phyloP scores from a whole-genome alignment of 2,888 invertebrate genomes.

The Dolichomitus sp. region DNA sequence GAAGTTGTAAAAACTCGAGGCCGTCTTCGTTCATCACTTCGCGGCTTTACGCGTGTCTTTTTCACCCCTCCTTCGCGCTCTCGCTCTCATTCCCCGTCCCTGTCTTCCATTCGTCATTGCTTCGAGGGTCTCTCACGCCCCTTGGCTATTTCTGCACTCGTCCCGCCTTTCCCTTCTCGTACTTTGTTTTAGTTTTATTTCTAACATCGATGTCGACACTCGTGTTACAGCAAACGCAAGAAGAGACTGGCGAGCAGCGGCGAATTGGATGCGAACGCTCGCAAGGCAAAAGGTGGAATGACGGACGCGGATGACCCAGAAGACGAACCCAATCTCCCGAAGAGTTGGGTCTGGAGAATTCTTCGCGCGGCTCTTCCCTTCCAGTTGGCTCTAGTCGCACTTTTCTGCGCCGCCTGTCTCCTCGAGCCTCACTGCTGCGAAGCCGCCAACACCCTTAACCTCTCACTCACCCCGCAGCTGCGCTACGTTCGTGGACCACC shows the following conservation, averaged over 20 bases:
- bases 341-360: conserved; percentile 91
- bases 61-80: conserved; percentile 28
- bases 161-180: conserved; percentile 19
- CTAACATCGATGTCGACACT: conserved; percentile 36
- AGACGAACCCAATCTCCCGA: conserved; percentile 87
- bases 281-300: conserved; percentile 82
- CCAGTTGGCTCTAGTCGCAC: conserved; percentile 91
- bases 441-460: conserved; percentile 91
- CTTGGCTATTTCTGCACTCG: conserved; percentile 22
- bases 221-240: conserved; percentile 78
- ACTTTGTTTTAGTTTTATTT: conserved; percentile 15
- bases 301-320: conserved; percentile 87
- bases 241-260: conserved; percentile 65
- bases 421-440: conserved; percentile 93
- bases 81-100: conserved; percentile 7
- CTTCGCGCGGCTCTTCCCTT: conserved; percentile 92
- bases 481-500: conserved; percentile 94
- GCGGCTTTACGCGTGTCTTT: conserved; percentile 65
- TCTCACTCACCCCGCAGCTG: conserved; percentile 93
- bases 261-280: conserved; percentile 47
- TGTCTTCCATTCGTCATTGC: conserved; percentile 44
- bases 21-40: conserved; percentile 67
- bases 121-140: conserved; percentile 44
- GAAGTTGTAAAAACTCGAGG: conserved; percentile 82
- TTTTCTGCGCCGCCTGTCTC: conserved; percentile 91